phyloP scores from a whole-genome alignment of 2,113 vertebrate species.

The Eublepharis macularius region DNA sequence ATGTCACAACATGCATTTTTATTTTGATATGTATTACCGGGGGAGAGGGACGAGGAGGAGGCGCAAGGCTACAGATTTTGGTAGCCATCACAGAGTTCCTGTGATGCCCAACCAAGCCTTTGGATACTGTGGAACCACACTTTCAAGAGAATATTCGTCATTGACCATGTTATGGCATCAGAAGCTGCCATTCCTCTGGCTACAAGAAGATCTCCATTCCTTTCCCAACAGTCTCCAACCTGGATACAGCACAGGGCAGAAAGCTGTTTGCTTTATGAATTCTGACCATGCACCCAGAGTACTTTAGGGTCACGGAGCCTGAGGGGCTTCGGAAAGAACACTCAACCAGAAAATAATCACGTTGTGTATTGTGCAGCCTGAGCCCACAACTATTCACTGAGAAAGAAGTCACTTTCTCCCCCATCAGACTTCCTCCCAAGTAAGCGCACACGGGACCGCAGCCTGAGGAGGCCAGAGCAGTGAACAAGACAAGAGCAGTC shows the following conservation, averaged over 20 bases:
- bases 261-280: neutral
- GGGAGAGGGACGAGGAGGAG: neutral
- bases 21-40: neutral
- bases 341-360: neutral
- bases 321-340: neutral
- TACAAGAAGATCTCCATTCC: neutral
- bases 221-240: neutral
- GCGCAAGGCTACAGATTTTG: neutral
- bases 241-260: neutral
- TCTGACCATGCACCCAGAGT: neutral
- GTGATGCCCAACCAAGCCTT: neutral
- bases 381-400: neutral
- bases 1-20: neutral
- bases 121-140: neutral
- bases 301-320: neutral
- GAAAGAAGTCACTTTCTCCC: conserved; percentile 18
- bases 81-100: neutral
- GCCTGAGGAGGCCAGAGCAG: no score
- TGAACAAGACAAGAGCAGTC: neutral
- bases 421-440: conserved; percentile 48
- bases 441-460: neutral
- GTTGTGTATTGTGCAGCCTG: neutral
- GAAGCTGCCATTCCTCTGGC: neutral
- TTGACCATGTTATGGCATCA: neutral
- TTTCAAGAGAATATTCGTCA: neutral